Conservation (phyloP, 2,888 invertebrate genomes). For the Ferdinandea cuprea region DNA sequence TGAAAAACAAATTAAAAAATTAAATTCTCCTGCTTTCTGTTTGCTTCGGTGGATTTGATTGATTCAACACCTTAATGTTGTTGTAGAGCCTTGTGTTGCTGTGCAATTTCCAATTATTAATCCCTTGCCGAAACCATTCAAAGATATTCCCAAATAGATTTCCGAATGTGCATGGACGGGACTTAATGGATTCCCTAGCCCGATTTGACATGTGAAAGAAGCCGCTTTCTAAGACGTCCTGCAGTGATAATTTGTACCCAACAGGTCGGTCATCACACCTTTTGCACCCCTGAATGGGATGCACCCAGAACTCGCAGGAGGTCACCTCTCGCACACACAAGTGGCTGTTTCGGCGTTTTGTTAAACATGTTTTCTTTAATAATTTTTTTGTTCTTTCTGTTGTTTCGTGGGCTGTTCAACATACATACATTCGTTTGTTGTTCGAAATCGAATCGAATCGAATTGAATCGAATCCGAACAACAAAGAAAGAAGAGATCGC, state of each 20-base stretch:
- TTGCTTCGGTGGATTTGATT: constrained; percentile 53
- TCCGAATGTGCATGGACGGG: constrained; percentile 9
- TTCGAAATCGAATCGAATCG: constrained; percentile 12
- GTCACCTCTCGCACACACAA: constrained; percentile 63
- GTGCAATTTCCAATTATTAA: constrained; percentile 4
- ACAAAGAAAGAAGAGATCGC: constrained; percentile 1
- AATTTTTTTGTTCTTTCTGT: not conserved
- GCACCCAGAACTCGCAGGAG: constrained; percentile 61
- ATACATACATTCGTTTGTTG: constrained; percentile 43
- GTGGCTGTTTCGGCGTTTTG: constrained; percentile 62
- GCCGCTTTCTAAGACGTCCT: constrained; percentile 76
- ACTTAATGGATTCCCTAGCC: constrained; percentile 54
- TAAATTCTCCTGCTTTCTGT: constrained; percentile 12
- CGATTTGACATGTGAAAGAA: constrained; percentile 73
- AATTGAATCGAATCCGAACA: constrained; percentile 15
- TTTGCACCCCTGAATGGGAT: constrained; percentile 70
- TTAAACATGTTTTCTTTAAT: constrained; percentile 28
- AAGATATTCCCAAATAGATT: constrained; percentile 18
- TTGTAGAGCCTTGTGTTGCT: not conserved
- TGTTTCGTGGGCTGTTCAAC: not conserved
- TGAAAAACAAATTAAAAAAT: constrained; percentile 70
- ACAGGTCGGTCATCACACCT: constrained; percentile 77
- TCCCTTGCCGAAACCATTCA: constrained; percentile 4
- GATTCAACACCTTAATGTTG: constrained; percentile 63
- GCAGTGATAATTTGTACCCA: constrained; percentile 77